A percentile compares a stretch with the other conserved stretches of the same genome.
These are phyloP conservation scores for Samia ricini DNA, from an alignment of 1,140 invertebrate species.

Conservation along the genomic window DNA sequence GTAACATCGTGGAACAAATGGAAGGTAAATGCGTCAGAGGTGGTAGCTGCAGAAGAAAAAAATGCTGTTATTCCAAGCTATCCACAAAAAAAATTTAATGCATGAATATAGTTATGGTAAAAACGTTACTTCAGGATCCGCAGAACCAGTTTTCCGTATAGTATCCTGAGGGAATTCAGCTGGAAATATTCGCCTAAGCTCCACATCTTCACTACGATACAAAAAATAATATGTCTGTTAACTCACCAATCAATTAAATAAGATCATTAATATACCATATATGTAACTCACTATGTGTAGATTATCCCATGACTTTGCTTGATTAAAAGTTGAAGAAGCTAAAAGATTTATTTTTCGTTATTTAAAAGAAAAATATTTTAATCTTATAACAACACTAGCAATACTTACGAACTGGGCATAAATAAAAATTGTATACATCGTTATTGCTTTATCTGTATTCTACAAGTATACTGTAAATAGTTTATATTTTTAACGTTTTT, in stretches of 20 bases:
- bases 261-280: background rate
- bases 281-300: conserved; percentile 60
- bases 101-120: too few species aligned
- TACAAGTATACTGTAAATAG: background rate
- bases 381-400: background rate
- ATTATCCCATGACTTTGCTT: conserved; percentile 34
- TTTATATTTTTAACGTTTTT: background rate
- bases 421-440: background rate
- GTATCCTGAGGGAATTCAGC: conserved; percentile 64
- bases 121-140: conserved; percentile 50
- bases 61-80: too few species aligned
- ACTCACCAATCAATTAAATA: background rate
- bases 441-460: background rate
- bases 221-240: conserved; percentile 10
- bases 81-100: too few species aligned
- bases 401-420: background rate
- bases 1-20: too few species aligned
- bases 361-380: background rate
- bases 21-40: too few species aligned
- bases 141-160: conserved; percentile 45
- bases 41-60: too few species aligned
- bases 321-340: conserved; percentile 32
- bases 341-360: background rate
- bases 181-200: conserved; percentile 61
- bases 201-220: conserved; percentile 62